Conservation (phyloP, 92 coral and sea anemone genomes). For the Parazoanthus atlanticus region DNA sequence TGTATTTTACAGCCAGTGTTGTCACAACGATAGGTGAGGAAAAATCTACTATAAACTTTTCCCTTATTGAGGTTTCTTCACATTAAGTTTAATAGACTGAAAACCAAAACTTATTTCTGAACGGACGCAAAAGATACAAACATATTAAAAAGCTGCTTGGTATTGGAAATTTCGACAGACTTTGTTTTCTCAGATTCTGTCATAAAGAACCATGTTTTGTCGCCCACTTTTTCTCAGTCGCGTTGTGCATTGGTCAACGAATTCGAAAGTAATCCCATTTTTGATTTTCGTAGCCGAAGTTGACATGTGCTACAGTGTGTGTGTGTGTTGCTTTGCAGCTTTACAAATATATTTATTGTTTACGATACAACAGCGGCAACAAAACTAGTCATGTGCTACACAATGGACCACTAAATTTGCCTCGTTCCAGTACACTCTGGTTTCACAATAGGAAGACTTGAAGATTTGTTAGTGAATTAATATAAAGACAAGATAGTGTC, state of each 20-base stretch:
- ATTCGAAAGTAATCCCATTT: not conserved
- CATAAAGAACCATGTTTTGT: too few species aligned
- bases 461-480: too few species aligned
- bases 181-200: not conserved
- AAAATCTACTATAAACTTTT: not conserved
- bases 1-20: conserved; percentile 97
- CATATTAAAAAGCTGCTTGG: not conserved
- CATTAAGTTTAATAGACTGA: not conserved
- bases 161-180: not conserved
- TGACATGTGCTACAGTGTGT: not conserved
- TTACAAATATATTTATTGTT: too few species aligned
- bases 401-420: too few species aligned
- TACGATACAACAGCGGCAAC: not conserved
- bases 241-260: not conserved
- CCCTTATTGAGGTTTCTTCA: not conserved
- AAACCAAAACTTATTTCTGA: too few species aligned
- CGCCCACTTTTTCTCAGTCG: not conserved
- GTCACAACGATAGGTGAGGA: conserved; percentile 95
- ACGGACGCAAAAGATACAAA: not conserved
- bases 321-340: not conserved
- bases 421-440: too few species aligned
- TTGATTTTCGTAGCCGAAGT: not conserved
- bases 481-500: too few species aligned
- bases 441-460: too few species aligned
- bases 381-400: not conserved